Base-by-base conservation (phyloP, 2,888 invertebrate species). In the Agrochola macilenta region DNA sequence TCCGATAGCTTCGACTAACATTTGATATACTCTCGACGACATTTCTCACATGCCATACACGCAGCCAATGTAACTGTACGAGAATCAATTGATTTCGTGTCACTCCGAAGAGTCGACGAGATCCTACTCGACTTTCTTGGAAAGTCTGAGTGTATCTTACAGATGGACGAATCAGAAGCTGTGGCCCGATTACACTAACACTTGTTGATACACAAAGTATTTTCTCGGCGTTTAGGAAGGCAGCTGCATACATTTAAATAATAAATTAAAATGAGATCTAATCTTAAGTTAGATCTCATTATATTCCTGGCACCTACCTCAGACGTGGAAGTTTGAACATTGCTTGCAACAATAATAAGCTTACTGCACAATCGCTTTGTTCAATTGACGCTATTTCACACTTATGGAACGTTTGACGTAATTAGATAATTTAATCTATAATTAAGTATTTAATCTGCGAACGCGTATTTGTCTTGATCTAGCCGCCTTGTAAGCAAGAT, bases 11-110 rank as follows among this genome's bases (percentile, higher is more conserved):
- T 88, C 91, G 88, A 88, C 88, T 89, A 94, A 94, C 95, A 95
- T 92, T 91, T 93, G 95, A 96, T 95, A 95, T 91, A 93, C 94
- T 93, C 94, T 93, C 93, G 89, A 89, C 90, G 86, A 91, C 95
- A 95, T 95, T 92, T 90, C 93, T 93, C 88, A 91, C 89, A 93
- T 94, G 90, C 94, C 95, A 87, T 84, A 86, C 88, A 91, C 83
- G 84, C 94, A 94, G 90, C 88, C 93, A 92, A 89, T 91, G 93
- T 93, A 93, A 93, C 93, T 91, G 92, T 90, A 87, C 82, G 83
- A 89, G 90, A 89, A 90, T 88, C 86, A 81, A 87, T 88, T 86
- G 88, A 87, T 89, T 87, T 87, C 85, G 85, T 87, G 87, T 87
- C 88, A 87, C 83, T 57, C 79, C 69, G 71, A 79, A 80, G 76